Conservation (phyloP, 2,113 vertebrate genomes). For the Dolichallabes microphthalmus region DNA sequence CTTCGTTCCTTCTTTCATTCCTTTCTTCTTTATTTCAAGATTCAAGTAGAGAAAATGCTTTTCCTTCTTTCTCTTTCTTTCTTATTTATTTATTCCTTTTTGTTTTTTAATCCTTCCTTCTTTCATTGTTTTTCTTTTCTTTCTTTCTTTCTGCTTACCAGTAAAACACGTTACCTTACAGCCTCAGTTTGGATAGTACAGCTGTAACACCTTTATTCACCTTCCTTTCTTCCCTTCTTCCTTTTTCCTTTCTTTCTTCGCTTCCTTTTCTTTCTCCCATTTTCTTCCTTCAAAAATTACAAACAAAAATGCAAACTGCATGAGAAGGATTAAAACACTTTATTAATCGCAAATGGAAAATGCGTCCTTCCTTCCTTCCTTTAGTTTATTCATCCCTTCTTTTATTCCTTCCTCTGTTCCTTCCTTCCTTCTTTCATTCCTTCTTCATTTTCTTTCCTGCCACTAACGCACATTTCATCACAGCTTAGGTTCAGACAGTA, state of each 20-base stretch:
- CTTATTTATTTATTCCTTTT: background rate
- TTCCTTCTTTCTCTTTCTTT: background rate
- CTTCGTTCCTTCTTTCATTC: background rate
- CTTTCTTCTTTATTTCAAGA: background rate
- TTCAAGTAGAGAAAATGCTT: background rate
- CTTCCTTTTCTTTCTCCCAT: background rate
- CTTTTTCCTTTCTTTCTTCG: background rate
- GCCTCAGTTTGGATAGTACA: too few relatives aligned
- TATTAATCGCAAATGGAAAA: too few relatives aligned
- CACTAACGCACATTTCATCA: background rate
- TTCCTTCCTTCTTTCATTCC: background rate
- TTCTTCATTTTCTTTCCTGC: background rate
- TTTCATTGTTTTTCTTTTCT: background rate
- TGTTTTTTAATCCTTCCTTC: too few relatives aligned
- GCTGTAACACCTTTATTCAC: too few relatives aligned
- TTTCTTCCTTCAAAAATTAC: background rate
- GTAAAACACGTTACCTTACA: too few relatives aligned
- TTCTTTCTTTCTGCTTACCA: background rate
- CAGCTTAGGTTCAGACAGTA: background rate
- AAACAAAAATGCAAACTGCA: too few relatives aligned
- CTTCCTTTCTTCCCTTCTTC: background rate
- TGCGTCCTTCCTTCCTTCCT: background rate
- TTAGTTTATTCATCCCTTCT: background rate
- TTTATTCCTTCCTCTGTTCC: background rate
- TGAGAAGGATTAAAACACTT: too few relatives aligned